These are phyloP conservation scores for Myotis brandtii DNA, from an alignment of 2,113 vertebrate genomes.

Conservation along the genomic window DNA sequence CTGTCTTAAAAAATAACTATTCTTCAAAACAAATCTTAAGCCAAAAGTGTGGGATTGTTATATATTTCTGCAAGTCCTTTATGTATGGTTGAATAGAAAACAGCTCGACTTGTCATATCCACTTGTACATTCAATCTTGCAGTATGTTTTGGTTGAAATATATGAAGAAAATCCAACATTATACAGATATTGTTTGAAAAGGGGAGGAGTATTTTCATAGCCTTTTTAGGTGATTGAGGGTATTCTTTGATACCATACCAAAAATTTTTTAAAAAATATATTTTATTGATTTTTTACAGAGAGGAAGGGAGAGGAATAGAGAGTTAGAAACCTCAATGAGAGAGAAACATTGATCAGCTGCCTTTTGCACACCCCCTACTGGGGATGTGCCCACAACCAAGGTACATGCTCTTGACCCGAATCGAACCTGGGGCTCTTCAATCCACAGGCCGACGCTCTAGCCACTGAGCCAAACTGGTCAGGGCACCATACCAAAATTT, in stretches of 20 bases:
- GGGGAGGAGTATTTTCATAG: background rate
- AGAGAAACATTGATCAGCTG: too few relatives aligned
- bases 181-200: background rate
- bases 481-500: background rate
- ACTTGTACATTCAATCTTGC: conserved; percentile 6
- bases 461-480: too few relatives aligned
- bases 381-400: too few relatives aligned
- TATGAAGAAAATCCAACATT: conserved; percentile 50
- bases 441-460: too few relatives aligned
- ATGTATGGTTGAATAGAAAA: conserved; percentile 5
- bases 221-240: conserved; percentile 13
- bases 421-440: too few relatives aligned
- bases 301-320: too few relatives aligned
- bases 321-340: too few relatives aligned
- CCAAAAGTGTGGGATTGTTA: background rate
- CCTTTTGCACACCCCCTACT: too few relatives aligned
- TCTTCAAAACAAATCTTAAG: conserved; percentile 35
- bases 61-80: conserved; percentile 1
- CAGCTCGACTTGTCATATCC: background rate
- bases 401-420: too few relatives aligned
- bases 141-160: conserved; percentile 53
- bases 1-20: background rate
- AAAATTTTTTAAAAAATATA: background rate
- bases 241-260: conserved; percentile 23
- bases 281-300: too few relatives aligned